Evolutionary conservation across 2,113 vertebrate species (phyloP).

Genomic region (Petroica traversi): DNA sequence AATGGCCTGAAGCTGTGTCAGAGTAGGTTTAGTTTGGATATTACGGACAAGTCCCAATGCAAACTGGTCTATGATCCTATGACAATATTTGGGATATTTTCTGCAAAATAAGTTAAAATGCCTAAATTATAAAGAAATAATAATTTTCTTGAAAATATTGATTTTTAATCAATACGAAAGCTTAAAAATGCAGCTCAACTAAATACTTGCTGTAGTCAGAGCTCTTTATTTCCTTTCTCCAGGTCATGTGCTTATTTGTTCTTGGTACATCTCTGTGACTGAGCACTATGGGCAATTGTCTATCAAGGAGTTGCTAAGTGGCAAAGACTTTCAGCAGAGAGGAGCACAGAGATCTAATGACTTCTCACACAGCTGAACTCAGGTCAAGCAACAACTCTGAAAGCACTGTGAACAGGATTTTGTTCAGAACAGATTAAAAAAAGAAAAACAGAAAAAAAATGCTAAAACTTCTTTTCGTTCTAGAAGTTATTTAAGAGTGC

Average conservation of each 20-base stretch:
- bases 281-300: rapidly evolving
- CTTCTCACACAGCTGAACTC: background rate
- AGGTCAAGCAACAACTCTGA: background rate
- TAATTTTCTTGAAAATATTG: background rate
- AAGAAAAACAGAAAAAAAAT: background rate
- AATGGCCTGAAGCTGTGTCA: background rate
- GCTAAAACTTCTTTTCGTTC: background rate
- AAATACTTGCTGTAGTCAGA: background rate
- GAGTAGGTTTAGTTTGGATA: background rate
- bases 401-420: background rate
- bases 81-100: background rate
- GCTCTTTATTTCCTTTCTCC: background rate
- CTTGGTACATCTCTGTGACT: background rate
- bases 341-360: background rate
- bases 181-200: background rate
- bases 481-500: background rate
- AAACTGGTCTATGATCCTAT: background rate
- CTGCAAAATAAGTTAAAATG: background rate
- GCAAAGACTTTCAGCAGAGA: background rate
- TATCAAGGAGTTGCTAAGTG: background rate
- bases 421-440: background rate
- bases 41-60: background rate
- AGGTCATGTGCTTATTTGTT: background rate
- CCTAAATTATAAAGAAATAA: background rate
- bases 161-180: background rate